phyloP scores from a whole-genome alignment of 1,140 invertebrate species.

The Acromyrmex charruanus region DNA sequence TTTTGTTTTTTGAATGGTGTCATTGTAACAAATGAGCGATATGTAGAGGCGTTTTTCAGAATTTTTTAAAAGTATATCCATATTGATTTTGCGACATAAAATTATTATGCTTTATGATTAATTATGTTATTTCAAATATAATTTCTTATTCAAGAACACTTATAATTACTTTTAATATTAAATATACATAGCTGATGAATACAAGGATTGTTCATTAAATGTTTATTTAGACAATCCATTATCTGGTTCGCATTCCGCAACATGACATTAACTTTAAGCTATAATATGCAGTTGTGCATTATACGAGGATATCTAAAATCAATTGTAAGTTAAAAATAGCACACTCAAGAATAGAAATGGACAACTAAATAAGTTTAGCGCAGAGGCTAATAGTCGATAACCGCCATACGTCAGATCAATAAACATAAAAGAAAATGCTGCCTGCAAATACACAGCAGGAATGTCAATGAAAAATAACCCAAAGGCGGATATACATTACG shows the following conservation, averaged over 20 bases:
- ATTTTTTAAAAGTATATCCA: not conserved
- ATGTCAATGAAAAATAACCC: conserved; percentile 33
- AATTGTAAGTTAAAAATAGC: conserved; percentile 35
- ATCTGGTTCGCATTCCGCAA: not conserved
- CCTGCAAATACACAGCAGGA: conserved; percentile 1
- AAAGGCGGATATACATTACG: conserved; percentile 3
- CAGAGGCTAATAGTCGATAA: conserved; percentile 17
- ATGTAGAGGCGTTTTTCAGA: not conserved
- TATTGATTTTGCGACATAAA: not conserved
- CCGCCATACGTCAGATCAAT: not conserved
- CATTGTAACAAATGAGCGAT: too few relatives aligned
- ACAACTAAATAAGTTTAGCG: conserved; percentile 33
- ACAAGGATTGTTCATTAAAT: conserved; percentile 7
- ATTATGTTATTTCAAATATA: conserved; percentile 3
- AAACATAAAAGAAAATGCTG: not conserved
- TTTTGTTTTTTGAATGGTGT: too few relatives aligned
- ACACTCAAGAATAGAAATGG: not conserved
- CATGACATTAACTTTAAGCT: not conserved
- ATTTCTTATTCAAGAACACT: conserved; percentile 3
- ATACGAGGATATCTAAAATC: conserved; percentile 24
- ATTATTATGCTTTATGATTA: conserved; percentile 5
- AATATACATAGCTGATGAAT: not conserved
- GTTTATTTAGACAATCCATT: conserved; percentile 22
- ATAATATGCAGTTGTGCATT: not conserved
- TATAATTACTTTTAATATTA: not conserved